Evolutionary conservation across 1,140 invertebrate genomes (phyloP).

Genomic region (Hypothenemus hampei): DNA sequence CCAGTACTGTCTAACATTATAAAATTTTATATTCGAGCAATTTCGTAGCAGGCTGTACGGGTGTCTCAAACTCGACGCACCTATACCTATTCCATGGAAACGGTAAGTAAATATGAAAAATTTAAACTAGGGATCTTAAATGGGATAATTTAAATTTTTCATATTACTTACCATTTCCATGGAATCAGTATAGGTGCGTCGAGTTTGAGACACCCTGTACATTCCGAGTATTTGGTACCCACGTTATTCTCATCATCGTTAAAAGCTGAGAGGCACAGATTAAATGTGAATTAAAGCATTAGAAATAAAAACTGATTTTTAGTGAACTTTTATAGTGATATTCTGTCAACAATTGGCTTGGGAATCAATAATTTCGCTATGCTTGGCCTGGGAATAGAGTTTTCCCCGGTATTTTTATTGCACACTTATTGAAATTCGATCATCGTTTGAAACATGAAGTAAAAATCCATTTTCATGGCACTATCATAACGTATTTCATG

Average conservation of each 20-base stretch:
- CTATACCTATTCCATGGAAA: too few relatives aligned
- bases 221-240: conserved; percentile 99
- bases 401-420: conserved; percentile 98
- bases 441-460: conserved; percentile 81
- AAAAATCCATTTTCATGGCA: conserved; percentile 91
- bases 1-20: conserved; percentile 92
- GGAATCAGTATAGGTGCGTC: too few relatives aligned
- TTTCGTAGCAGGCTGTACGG: conserved; percentile 93
- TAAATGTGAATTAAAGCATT: conserved; percentile 68
- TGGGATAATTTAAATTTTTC: too few relatives aligned
- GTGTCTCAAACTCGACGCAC: too few relatives aligned
- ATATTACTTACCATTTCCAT: conserved; percentile 90
- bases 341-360: conserved; percentile 96
- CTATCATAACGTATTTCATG: conserved; percentile 89
- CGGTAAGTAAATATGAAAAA: too few relatives aligned
- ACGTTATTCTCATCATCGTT: conserved; percentile 99
- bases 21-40: conserved; percentile 96
- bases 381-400: conserved; percentile 99
- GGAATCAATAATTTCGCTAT: conserved; percentile 95
- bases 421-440: conserved; percentile 93
- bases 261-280: conserved; percentile 99
- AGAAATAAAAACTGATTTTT: not conserved
- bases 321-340: conserved; percentile 64
- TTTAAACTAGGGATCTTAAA: too few relatives aligned
- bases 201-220: too few relatives aligned